phyloP scores from a whole-genome alignment of 2,113 vertebrate species.

The Castor canadensis region DNA sequence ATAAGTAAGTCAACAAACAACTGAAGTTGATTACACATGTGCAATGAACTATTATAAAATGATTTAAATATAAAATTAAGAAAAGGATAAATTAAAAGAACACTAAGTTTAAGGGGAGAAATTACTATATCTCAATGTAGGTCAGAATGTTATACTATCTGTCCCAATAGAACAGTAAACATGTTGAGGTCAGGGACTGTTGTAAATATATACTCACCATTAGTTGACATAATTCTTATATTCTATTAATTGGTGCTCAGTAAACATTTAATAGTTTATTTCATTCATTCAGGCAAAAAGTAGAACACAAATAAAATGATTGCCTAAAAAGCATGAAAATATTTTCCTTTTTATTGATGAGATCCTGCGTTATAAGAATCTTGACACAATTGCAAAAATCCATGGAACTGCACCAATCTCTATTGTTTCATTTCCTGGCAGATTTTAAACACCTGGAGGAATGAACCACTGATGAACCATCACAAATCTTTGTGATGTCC shows the following conservation, averaged over 20 bases:
- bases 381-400: background rate
- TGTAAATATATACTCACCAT: background rate
- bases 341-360: background rate
- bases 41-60: background rate
- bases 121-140: background rate
- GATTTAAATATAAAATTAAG: background rate
- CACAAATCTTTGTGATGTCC: background rate
- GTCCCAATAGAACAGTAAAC: background rate
- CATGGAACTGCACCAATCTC: background rate
- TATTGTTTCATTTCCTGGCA: background rate
- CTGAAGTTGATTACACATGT: background rate
- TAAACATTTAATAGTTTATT: background rate
- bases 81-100: background rate
- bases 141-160: background rate
- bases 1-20: background rate
- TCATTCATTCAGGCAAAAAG: background rate
- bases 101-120: background rate
- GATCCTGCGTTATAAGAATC: background rate
- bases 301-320: background rate
- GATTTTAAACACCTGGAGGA: slow-evolving; percentile 4
- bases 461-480: no score
- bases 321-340: background rate
- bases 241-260: background rate
- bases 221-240: background rate
- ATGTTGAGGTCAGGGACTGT: background rate